Base-by-base conservation (phyloP, 1,140 invertebrate genomes). In the Papilio polytes region DNA sequence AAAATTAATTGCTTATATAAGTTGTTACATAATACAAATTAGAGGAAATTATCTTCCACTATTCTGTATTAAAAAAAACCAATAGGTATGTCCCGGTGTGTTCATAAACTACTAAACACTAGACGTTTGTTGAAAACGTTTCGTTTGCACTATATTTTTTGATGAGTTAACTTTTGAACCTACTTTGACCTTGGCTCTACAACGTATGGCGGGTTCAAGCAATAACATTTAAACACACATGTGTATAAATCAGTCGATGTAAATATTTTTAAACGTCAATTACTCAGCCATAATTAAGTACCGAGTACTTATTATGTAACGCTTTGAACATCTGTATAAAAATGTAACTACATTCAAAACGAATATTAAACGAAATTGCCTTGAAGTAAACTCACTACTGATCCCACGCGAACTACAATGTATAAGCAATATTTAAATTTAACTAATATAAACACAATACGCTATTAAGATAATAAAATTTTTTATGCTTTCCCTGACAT, bases 241-340 rank as follows among this genome's bases (percentile, higher is more conserved):
- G 13, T 63, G 20, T 56, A 56, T 3, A 63, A 26, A 63, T 26
- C 20, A 26, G 59, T 12, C 59, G 9, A 70, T 70, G 63, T 70
- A 70, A 70, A 70, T 70, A 70, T 63, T 63, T 63, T 63, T 63
- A 26, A 63, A 26, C 59, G 20, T 13, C 10, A 59, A 9, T 59
- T 13, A 63, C 22, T 22, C 22, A 63, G 4, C 1, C 12, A 12
- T 63, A 22, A 63, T 63, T 63, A 9, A 2, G 22, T 12, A 26
- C 2, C 63, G 1, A 15, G 13, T 66, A 31, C 18, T 8, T 20
- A 2, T 31, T 70, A 18, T 70, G 15, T 36, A 70, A 31, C 10
- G 26, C 22, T 70, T 36, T 31, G 12, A 70, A 70, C 63, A 70
- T 70, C 63, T 70, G 63, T 13, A 31, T 41, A 22, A 31, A 70